Evolutionary conservation across 1,140 invertebrate species (phyloP).

Genomic region (Drosophila rufa): DNA sequence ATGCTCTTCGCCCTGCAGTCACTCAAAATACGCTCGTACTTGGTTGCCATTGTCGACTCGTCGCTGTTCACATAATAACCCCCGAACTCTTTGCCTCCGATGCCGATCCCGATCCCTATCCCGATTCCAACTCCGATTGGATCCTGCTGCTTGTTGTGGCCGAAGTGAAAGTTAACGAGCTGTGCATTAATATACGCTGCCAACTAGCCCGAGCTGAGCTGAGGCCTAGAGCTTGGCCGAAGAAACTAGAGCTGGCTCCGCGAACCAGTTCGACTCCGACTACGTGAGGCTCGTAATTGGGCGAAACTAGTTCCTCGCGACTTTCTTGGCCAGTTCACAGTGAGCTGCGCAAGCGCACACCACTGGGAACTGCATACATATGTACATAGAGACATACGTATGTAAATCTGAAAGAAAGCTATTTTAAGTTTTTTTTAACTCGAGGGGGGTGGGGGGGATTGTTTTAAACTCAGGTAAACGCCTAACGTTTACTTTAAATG

Average conservation of each 20-base stretch:
- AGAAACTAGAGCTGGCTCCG: slow-evolving; percentile 26
- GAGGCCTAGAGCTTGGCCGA: slow-evolving; percentile 30
- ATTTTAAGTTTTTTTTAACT: neutral
- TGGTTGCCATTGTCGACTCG: slow-evolving; percentile 70
- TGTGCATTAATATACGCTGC: slow-evolving; percentile 56
- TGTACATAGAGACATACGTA: neutral
- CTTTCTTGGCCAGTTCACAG: neutral
- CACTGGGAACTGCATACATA: neutral
- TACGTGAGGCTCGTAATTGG: slow-evolving; percentile 30
- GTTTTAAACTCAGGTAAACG: too few species aligned
- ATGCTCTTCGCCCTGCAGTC: slow-evolving; percentile 92
- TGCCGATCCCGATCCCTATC: neutral
- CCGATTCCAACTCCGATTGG: slow-evolving; percentile 3
- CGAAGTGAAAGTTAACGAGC: slow-evolving; percentile 74
- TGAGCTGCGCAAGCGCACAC: slow-evolving; percentile 22
- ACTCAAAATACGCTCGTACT: slow-evolving; percentile 92
- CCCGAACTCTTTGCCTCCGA: neutral
- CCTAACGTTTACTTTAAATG: too few species aligned
- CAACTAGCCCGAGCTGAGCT: slow-evolving; percentile 44
- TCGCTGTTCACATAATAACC: slow-evolving; percentile 52
- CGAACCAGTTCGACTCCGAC: slow-evolving; percentile 29
- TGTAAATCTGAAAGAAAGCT: neutral
- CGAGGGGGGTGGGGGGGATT: too few species aligned
- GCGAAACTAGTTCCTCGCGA: slow-evolving; percentile 34
- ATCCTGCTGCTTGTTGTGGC: slow-evolving; percentile 22